These are phyloP conservation scores for Augochlora pura DNA, from an alignment of 1,140 invertebrate species.

Conservation along the genomic window DNA sequence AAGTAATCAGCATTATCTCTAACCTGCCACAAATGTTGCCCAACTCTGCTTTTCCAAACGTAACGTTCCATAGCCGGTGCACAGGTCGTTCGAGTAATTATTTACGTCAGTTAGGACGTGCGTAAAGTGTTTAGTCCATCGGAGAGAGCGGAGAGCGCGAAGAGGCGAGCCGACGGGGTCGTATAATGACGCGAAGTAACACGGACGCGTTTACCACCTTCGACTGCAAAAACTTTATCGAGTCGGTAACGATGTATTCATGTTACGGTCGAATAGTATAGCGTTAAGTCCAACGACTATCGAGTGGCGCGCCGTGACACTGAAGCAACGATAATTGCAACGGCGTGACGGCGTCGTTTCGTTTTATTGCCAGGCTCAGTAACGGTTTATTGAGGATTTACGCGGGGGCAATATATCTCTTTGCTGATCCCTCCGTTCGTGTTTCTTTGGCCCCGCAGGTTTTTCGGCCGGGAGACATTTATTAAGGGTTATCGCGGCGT, in stretches of 20 bases:
- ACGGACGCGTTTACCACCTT: constrained; percentile 14
- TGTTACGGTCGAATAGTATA: constrained; percentile 39
- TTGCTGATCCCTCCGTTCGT: constrained; percentile 62
- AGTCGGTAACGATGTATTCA: constrained; percentile 37
- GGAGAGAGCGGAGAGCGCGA: neutral
- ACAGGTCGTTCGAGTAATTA: too few relatives aligned
- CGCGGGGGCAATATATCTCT: constrained; percentile 64
- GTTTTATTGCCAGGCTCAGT: constrained; percentile 65
- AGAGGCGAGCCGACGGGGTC: constrained; percentile 8
- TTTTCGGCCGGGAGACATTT: constrained; percentile 66
- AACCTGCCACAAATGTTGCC: too few relatives aligned
- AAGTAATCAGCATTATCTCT: too few relatives aligned
- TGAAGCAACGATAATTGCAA: constrained; percentile 63
- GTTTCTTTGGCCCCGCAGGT: constrained; percentile 64
- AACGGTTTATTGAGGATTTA: constrained; percentile 69
- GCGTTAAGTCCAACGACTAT: constrained; percentile 39
- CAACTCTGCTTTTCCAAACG: too few relatives aligned
- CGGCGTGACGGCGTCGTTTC: constrained; percentile 64
- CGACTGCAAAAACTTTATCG: constrained; percentile 50
- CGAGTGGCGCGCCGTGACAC: constrained; percentile 50
- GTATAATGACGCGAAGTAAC: constrained; percentile 11
- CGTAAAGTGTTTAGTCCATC: too few relatives aligned
- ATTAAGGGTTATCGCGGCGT: constrained; percentile 68
- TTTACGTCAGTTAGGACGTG: too few relatives aligned
- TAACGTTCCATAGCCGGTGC: too few relatives aligned